Evolutionary conservation across 2,888 invertebrate species (phyloP).

Genomic region (Dusona sp.): DNA sequence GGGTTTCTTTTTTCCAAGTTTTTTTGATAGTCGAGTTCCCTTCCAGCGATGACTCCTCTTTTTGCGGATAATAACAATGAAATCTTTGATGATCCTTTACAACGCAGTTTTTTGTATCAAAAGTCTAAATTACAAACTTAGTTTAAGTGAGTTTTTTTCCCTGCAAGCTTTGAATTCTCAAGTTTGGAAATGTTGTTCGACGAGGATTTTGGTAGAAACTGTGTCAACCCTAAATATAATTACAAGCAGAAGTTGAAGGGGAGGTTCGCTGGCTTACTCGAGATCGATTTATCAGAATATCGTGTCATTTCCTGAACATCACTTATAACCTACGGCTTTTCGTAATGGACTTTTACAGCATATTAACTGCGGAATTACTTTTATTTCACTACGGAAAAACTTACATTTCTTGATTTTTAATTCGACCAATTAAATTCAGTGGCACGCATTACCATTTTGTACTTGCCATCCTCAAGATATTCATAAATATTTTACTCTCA

Average conservation of each 20-base stretch:
- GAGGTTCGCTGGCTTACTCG: not conserved
- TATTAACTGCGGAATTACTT: not conserved
- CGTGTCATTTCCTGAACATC: not conserved
- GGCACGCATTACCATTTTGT: too few relatives aligned
- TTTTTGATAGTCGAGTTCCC: not conserved
- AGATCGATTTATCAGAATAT: not conserved
- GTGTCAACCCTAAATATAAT: conserved; percentile 10
- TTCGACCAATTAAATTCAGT: not conserved
- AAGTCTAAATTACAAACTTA: not conserved
- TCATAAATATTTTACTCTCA: too few relatives aligned
- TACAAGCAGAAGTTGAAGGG: not conserved
- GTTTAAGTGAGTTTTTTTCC: conserved; percentile 4
- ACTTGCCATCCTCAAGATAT: not conserved
- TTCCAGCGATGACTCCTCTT: not conserved
- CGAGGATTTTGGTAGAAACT: not conserved
- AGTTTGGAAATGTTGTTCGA: not conserved
- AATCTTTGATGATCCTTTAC: not conserved
- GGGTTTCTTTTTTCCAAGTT: conserved; percentile 1
- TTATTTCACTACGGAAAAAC: too few relatives aligned
- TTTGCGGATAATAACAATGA: conserved; percentile 7
- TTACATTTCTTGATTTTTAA: not conserved
- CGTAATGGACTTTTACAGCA: not conserved
- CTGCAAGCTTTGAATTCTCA: not conserved
- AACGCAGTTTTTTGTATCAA: conserved; percentile 1
- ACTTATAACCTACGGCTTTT: not conserved